Conservation (phyloP, 1,140 invertebrate genomes). For the Aphaenogaster floridana region DNA sequence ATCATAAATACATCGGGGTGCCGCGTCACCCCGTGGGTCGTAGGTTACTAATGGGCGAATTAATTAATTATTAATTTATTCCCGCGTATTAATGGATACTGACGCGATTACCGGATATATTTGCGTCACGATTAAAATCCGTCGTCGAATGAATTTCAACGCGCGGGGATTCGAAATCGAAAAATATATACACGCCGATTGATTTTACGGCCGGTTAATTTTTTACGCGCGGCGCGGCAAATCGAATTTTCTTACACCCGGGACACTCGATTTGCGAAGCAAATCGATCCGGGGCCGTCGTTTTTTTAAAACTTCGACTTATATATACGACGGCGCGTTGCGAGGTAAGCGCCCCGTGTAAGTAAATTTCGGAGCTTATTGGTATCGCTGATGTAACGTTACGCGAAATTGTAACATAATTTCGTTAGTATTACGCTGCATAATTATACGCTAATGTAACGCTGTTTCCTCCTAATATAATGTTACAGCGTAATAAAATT, state of each 20-base stretch:
- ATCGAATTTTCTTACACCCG: not conserved
- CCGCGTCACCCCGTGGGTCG: conserved; percentile 6
- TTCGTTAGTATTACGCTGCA: conserved; percentile 47
- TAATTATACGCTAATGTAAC: conserved; percentile 48
- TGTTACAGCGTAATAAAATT: conserved; percentile 48
- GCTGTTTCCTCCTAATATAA: conserved; percentile 37
- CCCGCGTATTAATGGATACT: conserved; percentile 35
- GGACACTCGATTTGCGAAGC: not conserved
- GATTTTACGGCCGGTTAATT: conserved; percentile 25
- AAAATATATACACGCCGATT: conserved; percentile 8
- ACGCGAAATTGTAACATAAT: conserved; percentile 44
- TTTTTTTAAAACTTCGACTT: not conserved
- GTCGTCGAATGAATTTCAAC: conserved; percentile 12
- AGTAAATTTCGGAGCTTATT: conserved; percentile 53
- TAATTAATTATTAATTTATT: conserved; percentile 61
- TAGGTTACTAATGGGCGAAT: conserved; percentile 56
- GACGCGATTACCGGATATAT: conserved; percentile 20
- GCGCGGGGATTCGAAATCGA: not conserved
- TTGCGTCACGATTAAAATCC: conserved; percentile 33
- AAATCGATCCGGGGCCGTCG: not conserved
- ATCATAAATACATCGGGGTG: conserved; percentile 34
- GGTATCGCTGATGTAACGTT: conserved; percentile 32
- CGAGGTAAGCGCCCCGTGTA: not conserved
- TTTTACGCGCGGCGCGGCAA: not conserved
- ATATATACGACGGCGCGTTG: no score